Evolutionary conservation across 2,113 vertebrate genomes (phyloP).

Genomic region (Aldabrachelys gigantea): DNA sequence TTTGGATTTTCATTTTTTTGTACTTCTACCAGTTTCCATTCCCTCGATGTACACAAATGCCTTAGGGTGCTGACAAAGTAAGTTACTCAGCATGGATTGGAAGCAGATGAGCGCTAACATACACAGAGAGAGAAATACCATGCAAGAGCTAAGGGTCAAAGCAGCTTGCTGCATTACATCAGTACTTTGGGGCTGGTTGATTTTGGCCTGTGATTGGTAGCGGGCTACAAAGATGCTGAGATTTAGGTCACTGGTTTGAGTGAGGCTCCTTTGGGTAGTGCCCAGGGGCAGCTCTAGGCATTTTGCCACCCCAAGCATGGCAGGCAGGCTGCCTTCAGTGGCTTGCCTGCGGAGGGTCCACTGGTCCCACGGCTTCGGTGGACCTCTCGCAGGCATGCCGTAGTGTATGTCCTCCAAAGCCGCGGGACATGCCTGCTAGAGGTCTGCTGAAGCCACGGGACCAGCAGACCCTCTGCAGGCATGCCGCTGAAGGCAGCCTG

Average conservation of each 20-base stretch:
- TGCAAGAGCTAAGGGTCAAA: not conserved
- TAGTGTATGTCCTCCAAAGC: no score
- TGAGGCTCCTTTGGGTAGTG: not conserved
- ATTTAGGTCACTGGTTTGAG: not conserved
- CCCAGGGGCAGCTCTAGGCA: not conserved
- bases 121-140: not conserved
- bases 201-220: not conserved
- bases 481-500: no score
- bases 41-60: slow-evolving; percentile 56
- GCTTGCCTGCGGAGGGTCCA: no score
- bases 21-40: slow-evolving; percentile 42
- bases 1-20: slow-evolving; percentile 59
- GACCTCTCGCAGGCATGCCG: no score
- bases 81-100: slow-evolving; percentile 49
- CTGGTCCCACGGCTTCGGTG: no score
- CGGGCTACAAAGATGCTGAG: not conserved
- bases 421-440: no score
- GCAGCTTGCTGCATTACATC: slow-evolving; percentile 40
- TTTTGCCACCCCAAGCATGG: no score
- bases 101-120: slow-evolving; percentile 30
- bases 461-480: no score
- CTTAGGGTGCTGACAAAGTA: slow-evolving; percentile 65
- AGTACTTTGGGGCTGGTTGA: slow-evolving; percentile 13
- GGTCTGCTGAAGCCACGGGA: no score
- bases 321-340: no score